Conservation (phyloP, 1,140 invertebrate genomes). For the Drosophila nikananu region DNA sequence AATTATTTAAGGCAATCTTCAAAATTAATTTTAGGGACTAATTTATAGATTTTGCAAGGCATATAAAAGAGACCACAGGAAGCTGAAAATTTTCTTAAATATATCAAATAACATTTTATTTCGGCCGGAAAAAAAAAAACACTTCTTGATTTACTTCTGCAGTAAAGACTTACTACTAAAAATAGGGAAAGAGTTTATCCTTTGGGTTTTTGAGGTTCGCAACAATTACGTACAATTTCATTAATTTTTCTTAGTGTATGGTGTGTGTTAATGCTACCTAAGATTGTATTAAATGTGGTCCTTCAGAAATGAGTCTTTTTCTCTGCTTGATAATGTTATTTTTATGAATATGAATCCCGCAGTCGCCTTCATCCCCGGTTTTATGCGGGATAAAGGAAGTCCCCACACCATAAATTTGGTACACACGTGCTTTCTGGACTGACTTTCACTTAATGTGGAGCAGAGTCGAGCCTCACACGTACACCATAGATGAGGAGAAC, state of each 20-base stretch:
- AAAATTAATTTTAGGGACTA: too few species aligned
- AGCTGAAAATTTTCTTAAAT: too few species aligned
- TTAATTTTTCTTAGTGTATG: background rate
- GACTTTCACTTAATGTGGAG: background rate
- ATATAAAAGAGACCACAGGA: too few species aligned
- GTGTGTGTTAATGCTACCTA: background rate
- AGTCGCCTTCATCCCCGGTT: slow-evolving; percentile 4
- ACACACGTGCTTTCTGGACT: background rate
- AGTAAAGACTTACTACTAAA: too few species aligned
- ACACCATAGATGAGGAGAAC: background rate
- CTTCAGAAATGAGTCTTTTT: background rate
- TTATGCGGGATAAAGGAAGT: background rate
- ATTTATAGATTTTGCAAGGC: too few species aligned
- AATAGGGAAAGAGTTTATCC: too few species aligned
- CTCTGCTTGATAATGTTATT: background rate
- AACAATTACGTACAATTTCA: too few species aligned
- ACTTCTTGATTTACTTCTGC: too few species aligned
- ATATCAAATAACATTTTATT: too few species aligned
- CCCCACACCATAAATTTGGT: background rate
- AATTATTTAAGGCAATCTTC: too few species aligned
- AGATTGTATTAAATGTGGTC: background rate
- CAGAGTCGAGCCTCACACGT: background rate
- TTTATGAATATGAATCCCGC: slow-evolving; percentile 11
- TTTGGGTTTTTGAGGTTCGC: too few species aligned
- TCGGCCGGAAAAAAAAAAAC: too few species aligned